Evolutionary conservation across 2,888 invertebrate genomes (phyloP), one percentile per base, ranked within the genome.

Genomic region (Heliconius ethilla): DNA sequence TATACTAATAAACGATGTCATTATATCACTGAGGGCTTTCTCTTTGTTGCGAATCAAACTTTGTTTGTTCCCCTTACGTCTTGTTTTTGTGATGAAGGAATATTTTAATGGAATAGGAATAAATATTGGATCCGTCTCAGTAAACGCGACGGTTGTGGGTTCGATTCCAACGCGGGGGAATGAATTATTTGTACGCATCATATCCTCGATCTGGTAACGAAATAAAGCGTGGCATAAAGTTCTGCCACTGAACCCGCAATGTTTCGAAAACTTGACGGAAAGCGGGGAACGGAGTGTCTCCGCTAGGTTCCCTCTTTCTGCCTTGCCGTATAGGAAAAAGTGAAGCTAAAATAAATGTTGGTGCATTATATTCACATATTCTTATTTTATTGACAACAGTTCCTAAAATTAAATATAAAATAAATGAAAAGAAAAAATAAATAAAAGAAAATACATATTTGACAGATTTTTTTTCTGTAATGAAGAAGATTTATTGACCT

Each of bases 1-100:
- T 85, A 84, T 85, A 85, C 84, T 85, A 87, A 87, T 87, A 87
- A 87, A 87, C 83, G 84, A 84, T 85, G 85, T 87, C 85, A 87
- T 87, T 86, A 87, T 86, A 86, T 85, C 84, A 85, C 51, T 81
- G 78, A 80, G 79, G 79, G 69, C 70, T 76, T 83, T 84, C 75
- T 83, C 37, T 85, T 85, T 81, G 83, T 84, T 75, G 66, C 37
- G 22, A 33, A 66, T 25, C 62, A 22, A 37, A 40, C 18, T 74
- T 74, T 27, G 11, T 74, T 74, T 45, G 15, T 1, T 40, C 62
- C 63, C 73, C 63, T 72, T 11, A 29, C n/a, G 13, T 27, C 15
- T n/a, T 51, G 51, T 18, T 55, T 72, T n/a, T 33, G 3, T 29
- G 22, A 70, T 22, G 29, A 10, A 55, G 51, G 29, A 11, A 11